phyloP scores from a whole-genome alignment of 2,113 vertebrate species.

The Mus spicilegus region DNA sequence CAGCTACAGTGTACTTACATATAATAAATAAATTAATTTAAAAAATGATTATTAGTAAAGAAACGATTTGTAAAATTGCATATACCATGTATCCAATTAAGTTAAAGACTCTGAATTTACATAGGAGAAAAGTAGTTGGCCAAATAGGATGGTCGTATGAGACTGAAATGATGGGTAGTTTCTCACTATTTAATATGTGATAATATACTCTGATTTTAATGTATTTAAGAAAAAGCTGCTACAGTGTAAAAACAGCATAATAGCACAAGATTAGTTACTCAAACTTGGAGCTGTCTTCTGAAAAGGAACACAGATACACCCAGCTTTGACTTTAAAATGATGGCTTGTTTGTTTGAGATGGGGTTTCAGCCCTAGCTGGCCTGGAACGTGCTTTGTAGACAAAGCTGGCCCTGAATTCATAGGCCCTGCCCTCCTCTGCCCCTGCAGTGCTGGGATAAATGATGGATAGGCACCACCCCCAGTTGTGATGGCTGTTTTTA shows the following conservation, averaged over 20 bases:
- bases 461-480: not conserved
- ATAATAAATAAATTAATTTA: too few species aligned
- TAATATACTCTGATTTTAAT: not conserved
- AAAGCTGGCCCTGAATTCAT: not conserved
- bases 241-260: not conserved
- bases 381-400: not conserved
- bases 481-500: slow-evolving; percentile 22
- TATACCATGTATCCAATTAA: not conserved
- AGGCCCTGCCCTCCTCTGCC: not conserved
- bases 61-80: not conserved
- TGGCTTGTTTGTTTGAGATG: not conserved
- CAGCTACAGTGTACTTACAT: too few species aligned
- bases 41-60: not conserved
- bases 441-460: not conserved
- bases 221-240: not conserved
- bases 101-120: not conserved
- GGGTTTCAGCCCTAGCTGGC: not conserved
- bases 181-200: not conserved
- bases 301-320: not conserved
- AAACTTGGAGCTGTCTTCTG: slow-evolving; percentile 36
- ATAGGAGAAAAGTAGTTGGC: not conserved
- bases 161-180: not conserved
- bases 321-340: slow-evolving; percentile 15
- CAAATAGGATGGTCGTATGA: not conserved
- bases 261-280: not conserved